Conservation (phyloP, 2,888 invertebrate species). For the Drosophila hamatofila region DNA sequence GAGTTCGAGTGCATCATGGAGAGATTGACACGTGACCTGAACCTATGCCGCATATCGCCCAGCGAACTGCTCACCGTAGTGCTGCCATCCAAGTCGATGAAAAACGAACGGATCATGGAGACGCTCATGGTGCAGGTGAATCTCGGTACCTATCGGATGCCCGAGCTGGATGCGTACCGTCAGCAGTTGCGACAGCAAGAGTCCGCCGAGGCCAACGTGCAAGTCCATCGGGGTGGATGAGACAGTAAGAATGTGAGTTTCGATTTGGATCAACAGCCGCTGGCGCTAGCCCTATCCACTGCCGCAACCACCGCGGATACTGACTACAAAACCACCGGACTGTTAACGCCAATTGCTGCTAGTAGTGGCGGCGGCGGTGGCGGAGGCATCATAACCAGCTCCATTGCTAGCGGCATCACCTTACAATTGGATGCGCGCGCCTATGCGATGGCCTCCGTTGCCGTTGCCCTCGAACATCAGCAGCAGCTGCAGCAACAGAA, state of each 20-base stretch:
- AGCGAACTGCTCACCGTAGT: constrained; percentile 97
- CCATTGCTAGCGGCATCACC: constrained; percentile 30
- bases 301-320: constrained; percentile 26
- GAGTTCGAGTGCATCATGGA: constrained; percentile 98
- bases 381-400: constrained; percentile 25
- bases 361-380: constrained; percentile 7
- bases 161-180: constrained; percentile 95
- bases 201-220: constrained; percentile 90
- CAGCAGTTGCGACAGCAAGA: constrained; percentile 95
- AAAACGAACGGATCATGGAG: constrained; percentile 95
- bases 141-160: constrained; percentile 96
- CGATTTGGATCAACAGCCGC: constrained; percentile 82
- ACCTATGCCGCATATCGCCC: constrained; percentile 95
- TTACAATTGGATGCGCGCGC: constrained; percentile 65
- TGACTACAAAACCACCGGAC: constrained; percentile 8
- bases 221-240: constrained; percentile 85
- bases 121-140: constrained; percentile 97
- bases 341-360: constrained; percentile 29
- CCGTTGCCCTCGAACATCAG: constrained; percentile 68
- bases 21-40: constrained; percentile 93
- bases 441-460: constrained; percentile 76
- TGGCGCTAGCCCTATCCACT: constrained; percentile 34
- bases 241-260: constrained; percentile 85
- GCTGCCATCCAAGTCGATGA: constrained; percentile 95
- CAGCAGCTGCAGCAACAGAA: constrained; percentile 47